Conservation (phyloP, 2,113 vertebrate species). For the Pimephales promelas region DNA sequence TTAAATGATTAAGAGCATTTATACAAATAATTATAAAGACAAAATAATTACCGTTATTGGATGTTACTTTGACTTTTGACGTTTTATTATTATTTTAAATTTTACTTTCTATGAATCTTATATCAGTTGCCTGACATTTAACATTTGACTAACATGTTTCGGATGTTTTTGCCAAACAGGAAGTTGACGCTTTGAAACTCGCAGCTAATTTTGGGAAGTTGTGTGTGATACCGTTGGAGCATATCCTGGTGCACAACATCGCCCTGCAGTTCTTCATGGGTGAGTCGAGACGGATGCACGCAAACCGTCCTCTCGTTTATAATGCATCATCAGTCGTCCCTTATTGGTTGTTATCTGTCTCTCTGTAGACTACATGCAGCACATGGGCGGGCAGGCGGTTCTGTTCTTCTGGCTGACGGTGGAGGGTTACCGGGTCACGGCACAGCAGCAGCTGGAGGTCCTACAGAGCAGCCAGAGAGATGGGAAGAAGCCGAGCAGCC, state of each 20-base stretch:
- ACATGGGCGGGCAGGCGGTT: slow-evolving; percentile 93
- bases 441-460: slow-evolving; percentile 95
- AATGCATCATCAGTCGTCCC: neutral
- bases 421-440: slow-evolving; percentile 97
- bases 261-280: slow-evolving; percentile 99
- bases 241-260: slow-evolving; percentile 97
- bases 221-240: slow-evolving; percentile 96
- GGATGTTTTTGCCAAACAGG: slow-evolving; percentile 72
- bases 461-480: slow-evolving; percentile 86
- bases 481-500: slow-evolving; percentile 87
- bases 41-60: neutral
- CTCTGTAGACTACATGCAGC: slow-evolving; percentile 95
- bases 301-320: neutral
- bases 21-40: neutral
- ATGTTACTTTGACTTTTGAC: too few relatives aligned
- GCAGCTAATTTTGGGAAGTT: slow-evolving; percentile 97
- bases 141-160: neutral
- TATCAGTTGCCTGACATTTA: neutral
- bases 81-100: neutral
- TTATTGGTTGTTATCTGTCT: neutral
- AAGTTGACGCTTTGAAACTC: slow-evolving; percentile 95
- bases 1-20: too few relatives aligned
- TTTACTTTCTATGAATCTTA: neutral
- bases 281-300: slow-evolving; percentile 67
- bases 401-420: slow-evolving; percentile 99